phyloP scores from a whole-genome alignment of 2,888 invertebrate genomes.

The Clitarchus hookeri region DNA sequence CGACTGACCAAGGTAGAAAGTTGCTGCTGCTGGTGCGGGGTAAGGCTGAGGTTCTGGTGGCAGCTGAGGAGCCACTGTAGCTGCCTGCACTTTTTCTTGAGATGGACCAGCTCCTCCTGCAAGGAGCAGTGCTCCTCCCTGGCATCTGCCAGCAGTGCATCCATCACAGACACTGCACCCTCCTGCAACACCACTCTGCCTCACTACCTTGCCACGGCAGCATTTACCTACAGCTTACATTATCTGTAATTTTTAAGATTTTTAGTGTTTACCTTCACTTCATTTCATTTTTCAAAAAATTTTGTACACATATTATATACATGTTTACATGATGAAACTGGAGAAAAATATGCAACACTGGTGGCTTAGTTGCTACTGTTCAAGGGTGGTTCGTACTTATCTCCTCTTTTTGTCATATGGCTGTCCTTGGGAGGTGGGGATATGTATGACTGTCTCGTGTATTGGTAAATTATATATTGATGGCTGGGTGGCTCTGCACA shows the following conservation, averaged over 20 bases:
- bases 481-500: too few relatives aligned
- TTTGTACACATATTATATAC: too few relatives aligned
- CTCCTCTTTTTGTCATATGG: too few relatives aligned
- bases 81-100: not conserved
- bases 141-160: not conserved
- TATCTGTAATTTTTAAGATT: not conserved
- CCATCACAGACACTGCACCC: not conserved
- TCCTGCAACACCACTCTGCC: conserved; percentile 6
- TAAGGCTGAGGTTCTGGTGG: not conserved
- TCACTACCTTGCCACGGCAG: not conserved
- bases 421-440: too few relatives aligned
- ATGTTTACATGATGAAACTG: too few relatives aligned
- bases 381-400: too few relatives aligned
- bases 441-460: too few relatives aligned
- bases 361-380: too few relatives aligned
- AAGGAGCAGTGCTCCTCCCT: not conserved
- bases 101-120: conserved; percentile 3
- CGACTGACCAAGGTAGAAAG: not conserved
- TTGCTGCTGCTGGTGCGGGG: not conserved
- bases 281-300: not conserved
- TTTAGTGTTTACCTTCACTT: not conserved
- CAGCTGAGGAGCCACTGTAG: not conserved
- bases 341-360: too few relatives aligned
- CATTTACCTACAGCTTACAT: not conserved
- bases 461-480: too few relatives aligned